Base-by-base conservation (phyloP, 2,888 invertebrate genomes). In the Drosophila incognita region DNA sequence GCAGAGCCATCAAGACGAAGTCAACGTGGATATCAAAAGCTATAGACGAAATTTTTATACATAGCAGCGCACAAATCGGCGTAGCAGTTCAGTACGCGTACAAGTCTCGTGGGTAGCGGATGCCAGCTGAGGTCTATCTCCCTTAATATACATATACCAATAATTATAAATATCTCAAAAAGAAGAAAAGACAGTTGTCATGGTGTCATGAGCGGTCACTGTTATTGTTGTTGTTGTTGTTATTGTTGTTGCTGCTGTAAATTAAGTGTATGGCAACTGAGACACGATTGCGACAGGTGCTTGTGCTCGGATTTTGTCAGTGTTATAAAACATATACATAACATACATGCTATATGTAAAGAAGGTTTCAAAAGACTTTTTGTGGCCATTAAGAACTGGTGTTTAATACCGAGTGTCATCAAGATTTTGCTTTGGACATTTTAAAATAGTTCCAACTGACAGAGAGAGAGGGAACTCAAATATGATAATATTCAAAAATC, bases 21-120 rank as follows among this genome's bases (percentile, higher is more conserved):
- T 35, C 15, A 8, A 35, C n/a, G 40, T 13, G 24, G 7, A 52
- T 66, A 60, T 68, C 67, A 62, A 62, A 82, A 65, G 27, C 64
- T 78, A 74, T 81, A 74, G 82, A 71, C 88, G 54, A 89, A 89
- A 77, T 87, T 87, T 89, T 77, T 90, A 92, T 93, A 93, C 93
- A 91, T 93, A 93, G 92, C 87, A 74, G 85, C 88, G 88, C 85
- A 87, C 83, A 87, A 74, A 79, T 81, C 79, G 77, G 78, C 79
- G 74, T 74, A 82, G 90, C 90, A 92, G 92, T 85, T 93, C 92
- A 93, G 93, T 93, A 91, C 90, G 91, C 91, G 91, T 90, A 92
- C 91, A 91, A 90, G 89, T 91, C 91, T 93, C 91, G 92, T 92
- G 90, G 91, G 87, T 90, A 91, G 90, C 92, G 92, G 93, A 92